Evolutionary conservation across 2,797 vertebrate species (phyloP).

Genomic region (Notolabrus celidotus): DNA sequence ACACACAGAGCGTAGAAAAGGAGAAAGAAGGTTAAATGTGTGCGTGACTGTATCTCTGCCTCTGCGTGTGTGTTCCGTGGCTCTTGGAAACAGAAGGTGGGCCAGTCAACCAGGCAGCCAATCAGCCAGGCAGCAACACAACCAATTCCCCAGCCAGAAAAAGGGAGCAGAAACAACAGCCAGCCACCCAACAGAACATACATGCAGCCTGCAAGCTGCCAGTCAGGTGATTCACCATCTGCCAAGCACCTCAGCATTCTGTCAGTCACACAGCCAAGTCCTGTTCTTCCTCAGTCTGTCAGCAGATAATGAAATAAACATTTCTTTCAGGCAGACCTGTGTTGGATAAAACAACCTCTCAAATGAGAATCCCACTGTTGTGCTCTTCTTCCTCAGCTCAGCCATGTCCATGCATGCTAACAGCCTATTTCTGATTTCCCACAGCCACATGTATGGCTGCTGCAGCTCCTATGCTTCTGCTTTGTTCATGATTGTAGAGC

Average conservation of each 20-base stretch:
- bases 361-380: slow-evolving; percentile 20
- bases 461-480: slow-evolving; percentile 16
- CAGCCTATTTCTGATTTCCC: slow-evolving; percentile 22
- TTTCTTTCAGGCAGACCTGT: slow-evolving; percentile 17
- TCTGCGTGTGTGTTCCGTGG: slow-evolving; percentile 26
- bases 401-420: slow-evolving; percentile 46
- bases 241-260: slow-evolving; percentile 29
- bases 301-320: slow-evolving; percentile 25
- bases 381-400: slow-evolving; percentile 16
- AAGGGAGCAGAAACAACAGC: slow-evolving; percentile 30
- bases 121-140: slow-evolving; percentile 42
- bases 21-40: slow-evolving; percentile 51
- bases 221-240: slow-evolving; percentile 66
- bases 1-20: slow-evolving; percentile 31
- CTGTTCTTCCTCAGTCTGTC: slow-evolving; percentile 13
- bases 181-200: slow-evolving; percentile 41
- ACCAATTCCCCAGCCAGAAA: slow-evolving; percentile 44
- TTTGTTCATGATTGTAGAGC: slow-evolving; percentile 24
- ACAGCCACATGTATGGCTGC: background rate
- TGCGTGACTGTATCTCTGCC: slow-evolving; percentile 10
- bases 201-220: slow-evolving; percentile 43
- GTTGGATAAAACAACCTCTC: slow-evolving; percentile 22
- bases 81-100: slow-evolving; percentile 65
- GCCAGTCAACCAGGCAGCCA: slow-evolving; percentile 45
- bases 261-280: slow-evolving; percentile 17